Base-by-base conservation (phyloP, 2,113 vertebrate species). In the Muscicapa adusta region DNA sequence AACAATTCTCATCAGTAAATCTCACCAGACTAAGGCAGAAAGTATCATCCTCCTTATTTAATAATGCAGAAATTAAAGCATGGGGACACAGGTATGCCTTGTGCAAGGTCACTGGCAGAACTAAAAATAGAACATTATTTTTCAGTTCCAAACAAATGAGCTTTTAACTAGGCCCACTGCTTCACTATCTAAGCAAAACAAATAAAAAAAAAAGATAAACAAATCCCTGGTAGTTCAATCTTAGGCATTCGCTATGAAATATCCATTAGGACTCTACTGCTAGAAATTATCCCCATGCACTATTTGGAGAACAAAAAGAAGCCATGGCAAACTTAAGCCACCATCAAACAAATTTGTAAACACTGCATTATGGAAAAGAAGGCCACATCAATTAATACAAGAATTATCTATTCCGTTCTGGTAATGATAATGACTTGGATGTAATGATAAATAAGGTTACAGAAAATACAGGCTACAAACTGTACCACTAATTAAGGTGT, bases 21-120 rank as follows among this genome's bases (percentile, higher is more conserved):
- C 88, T 88, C 83, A 93, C 40, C 42, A 92, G 83, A 62, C 56
- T 56, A 67, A 57, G 36, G 76, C 34, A 84, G 73, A 38, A 91
- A 91, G 40, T 60, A 80, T 71, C 61, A 60, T 84, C 68, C 79
- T 93, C 60, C 51, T 91, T 71, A 84, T 63, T 95, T 88, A 96
- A 96, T 79, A 92, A 88, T 76, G 88, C 78, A 93, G 88, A 94
- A 89, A 94, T 90, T 85, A 93, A 92, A 84, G 63, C 60, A 48
- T 33, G 63, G 45, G 60, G 83, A 84, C 23, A 14, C 53, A 93
- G 70, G 73, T 84, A 81, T 40, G 43, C n/a, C n/a, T 72, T 87
- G 51, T 87, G 66, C 65, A 89, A 95, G 91, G 91, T 92, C 88
- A 56, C 14, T 48, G 72, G 63, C 72, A 87, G 63, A 86, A 74